Percentiles rank a stretch among this genome's conserved stretches.
Evolutionary conservation across 2,797 vertebrate genomes (phyloP).

Genomic region (Chelmon rostratus): DNA sequence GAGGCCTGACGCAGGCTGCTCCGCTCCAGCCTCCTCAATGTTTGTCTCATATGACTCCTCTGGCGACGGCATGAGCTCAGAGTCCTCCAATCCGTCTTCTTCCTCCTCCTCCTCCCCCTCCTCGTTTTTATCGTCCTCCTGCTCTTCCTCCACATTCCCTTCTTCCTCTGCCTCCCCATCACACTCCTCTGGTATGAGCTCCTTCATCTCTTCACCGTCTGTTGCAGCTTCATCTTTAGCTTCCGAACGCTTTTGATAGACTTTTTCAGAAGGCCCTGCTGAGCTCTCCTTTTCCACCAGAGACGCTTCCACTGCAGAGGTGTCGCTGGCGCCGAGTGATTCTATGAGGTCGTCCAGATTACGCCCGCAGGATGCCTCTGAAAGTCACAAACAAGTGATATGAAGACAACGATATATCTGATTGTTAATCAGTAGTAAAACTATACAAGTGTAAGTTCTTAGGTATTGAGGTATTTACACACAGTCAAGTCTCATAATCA

Average conservation of each 20-base stretch:
- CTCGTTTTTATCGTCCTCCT: neutral
- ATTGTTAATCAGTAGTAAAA: neutral
- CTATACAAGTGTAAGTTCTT: neutral
- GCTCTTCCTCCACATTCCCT: constrained; percentile 18
- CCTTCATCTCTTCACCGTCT: constrained; percentile 55
- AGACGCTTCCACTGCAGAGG: constrained; percentile 43
- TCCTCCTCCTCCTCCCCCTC: constrained; percentile 21
- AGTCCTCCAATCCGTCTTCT: constrained; percentile 52
- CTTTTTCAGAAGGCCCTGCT: constrained; percentile 11
- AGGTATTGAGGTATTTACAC: neutral
- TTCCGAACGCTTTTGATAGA: constrained; percentile 22
- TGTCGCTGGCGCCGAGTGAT: constrained; percentile 82
- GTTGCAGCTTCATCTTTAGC: constrained; percentile 27
- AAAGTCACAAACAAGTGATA: constrained; percentile 40
- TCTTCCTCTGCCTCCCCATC: constrained; percentile 34
- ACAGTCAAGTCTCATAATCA: neutral
- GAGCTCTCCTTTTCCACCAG: neutral
- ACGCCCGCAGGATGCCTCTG: constrained; percentile 83
- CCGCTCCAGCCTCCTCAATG: constrained; percentile 66
- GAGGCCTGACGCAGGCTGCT: constrained; percentile 73
- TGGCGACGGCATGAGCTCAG: constrained; percentile 55
- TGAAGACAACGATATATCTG: neutral
- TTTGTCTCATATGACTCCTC: constrained; percentile 69
- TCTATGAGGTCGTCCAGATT: constrained; percentile 91
- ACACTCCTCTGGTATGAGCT: constrained; percentile 42